Evolutionary conservation across 2,797 vertebrate species (phyloP).

Genomic region (Hephaestus fuliginosus): DNA sequence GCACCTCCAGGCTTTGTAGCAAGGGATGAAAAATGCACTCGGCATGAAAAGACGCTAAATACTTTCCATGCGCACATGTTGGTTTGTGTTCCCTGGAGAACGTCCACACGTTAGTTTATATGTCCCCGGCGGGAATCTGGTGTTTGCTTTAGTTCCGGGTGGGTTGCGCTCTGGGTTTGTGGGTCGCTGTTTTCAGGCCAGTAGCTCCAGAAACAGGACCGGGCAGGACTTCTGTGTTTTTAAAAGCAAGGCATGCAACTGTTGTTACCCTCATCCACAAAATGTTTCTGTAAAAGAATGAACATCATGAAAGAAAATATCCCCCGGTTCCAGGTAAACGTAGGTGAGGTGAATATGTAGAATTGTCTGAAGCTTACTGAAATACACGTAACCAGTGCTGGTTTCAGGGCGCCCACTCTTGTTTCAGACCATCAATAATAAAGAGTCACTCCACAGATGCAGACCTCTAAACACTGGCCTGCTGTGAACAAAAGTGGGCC

Average conservation of each 20-base stretch:
- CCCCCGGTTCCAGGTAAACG: conserved; percentile 32
- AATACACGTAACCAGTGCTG: conserved; percentile 42
- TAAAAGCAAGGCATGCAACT: conserved; percentile 36
- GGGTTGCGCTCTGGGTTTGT: conserved; percentile 60
- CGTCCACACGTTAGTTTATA: conserved; percentile 47
- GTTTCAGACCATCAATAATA: conserved; percentile 66
- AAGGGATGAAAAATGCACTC: conserved; percentile 55
- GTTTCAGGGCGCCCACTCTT: conserved; percentile 63
- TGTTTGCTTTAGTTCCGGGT: conserved; percentile 79
- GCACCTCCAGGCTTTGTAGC: conserved; percentile 60
- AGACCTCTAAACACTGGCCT: conserved; percentile 27
- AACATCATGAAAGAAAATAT: conserved; percentile 13
- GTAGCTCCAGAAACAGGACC: conserved; percentile 36
- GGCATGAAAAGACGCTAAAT: conserved; percentile 71
- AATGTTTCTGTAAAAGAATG: conserved; percentile 31
- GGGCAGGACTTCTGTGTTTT: conserved; percentile 50
- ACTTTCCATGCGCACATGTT: conserved; percentile 68
- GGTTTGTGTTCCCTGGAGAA: conserved; percentile 66
- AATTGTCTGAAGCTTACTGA: conserved; percentile 46
- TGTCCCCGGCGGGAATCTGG: conserved; percentile 62
- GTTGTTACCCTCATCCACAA: conserved; percentile 24
- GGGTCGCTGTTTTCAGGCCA: conserved; percentile 53
- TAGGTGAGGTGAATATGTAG: conserved; percentile 27
- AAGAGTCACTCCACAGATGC: conserved; percentile 25
- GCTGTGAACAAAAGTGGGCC: conserved; percentile 23